These are phyloP conservation scores for Cosmia trapezina DNA, from an alignment of 2,888 invertebrate species.

Conservation along the genomic window DNA sequence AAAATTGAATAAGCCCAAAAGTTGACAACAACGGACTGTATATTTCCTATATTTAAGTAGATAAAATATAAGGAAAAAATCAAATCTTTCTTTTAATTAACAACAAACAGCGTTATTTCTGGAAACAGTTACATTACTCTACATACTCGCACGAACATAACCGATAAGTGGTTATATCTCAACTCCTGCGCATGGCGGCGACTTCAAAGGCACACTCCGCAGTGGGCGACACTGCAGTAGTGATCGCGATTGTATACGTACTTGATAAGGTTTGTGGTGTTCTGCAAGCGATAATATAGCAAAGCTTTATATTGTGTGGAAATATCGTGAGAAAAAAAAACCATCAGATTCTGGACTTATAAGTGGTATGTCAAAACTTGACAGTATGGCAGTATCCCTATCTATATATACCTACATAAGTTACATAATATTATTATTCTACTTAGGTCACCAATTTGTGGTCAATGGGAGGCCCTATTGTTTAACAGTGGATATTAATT, in stretches of 20 bases:
- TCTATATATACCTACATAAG: too few species aligned
- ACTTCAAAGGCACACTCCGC: constrained; percentile 48
- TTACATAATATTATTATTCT: too few species aligned
- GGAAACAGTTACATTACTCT: constrained; percentile 18
- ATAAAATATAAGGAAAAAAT: not conserved
- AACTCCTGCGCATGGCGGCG: constrained; percentile 56
- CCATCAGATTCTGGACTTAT: too few species aligned
- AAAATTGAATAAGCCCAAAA: not conserved
- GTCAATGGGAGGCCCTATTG: too few species aligned
- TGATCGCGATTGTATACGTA: constrained; percentile 31
- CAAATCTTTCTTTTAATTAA: constrained; percentile 11
- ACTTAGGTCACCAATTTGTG: too few species aligned
- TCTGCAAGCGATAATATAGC: constrained; percentile 14
- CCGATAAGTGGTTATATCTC: constrained; percentile 51
- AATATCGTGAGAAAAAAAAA: too few species aligned
- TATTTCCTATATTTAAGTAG: not conserved
- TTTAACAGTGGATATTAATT: too few species aligned
- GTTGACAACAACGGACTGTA: too few species aligned
- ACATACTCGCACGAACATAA: constrained; percentile 23
- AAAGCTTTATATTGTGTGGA: too few species aligned
- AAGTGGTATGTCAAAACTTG: too few species aligned
- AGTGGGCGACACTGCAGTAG: constrained; percentile 47
- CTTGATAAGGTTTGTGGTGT: constrained; percentile 5
- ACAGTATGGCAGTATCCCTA: too few species aligned
- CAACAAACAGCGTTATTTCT: constrained; percentile 31